Evolutionary conservation across 2,888 invertebrate species (phyloP).

Genomic region (Hypsopygia costalis): DNA sequence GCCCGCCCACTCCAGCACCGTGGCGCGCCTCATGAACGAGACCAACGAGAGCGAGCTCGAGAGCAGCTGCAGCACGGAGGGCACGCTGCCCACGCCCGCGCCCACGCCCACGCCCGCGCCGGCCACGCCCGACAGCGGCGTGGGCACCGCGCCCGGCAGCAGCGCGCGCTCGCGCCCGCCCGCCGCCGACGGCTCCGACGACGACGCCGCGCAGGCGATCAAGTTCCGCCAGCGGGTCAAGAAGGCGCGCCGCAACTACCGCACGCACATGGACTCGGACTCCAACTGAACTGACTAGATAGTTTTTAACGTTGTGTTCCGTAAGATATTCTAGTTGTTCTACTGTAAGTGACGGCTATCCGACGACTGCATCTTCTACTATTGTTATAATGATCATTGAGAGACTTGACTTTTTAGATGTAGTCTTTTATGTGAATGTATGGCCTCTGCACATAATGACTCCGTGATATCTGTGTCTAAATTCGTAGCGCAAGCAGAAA

Average conservation of each 20-base stretch:
- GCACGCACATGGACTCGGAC: slow-evolving; percentile 84
- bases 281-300: slow-evolving; percentile 70
- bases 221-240: slow-evolving; percentile 81
- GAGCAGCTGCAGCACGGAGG: slow-evolving; percentile 71
- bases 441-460: slow-evolving; percentile 1
- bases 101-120: slow-evolving; percentile 13
- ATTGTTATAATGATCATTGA: slow-evolving; percentile 21
- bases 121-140: slow-evolving; percentile 62
- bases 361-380: slow-evolving; percentile 31
- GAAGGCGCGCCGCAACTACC: slow-evolving; percentile 82
- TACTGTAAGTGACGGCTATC: slow-evolving; percentile 23
- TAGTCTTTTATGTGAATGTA: slow-evolving; percentile 1
- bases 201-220: slow-evolving; percentile 70
- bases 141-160: slow-evolving; percentile 55
- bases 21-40: slow-evolving; percentile 71
- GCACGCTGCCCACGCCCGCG: slow-evolving; percentile 42
- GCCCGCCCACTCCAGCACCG: slow-evolving; percentile 48
- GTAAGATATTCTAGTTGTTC: slow-evolving; percentile 18
- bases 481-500: background rate
- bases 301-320: slow-evolving; percentile 25
- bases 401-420: slow-evolving; percentile 4
- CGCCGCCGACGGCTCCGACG: slow-evolving; percentile 58
- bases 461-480: background rate
- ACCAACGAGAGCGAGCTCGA: slow-evolving; percentile 75
- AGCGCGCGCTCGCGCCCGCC: slow-evolving; percentile 43